phyloP scores from a whole-genome alignment of 2,888 invertebrate genomes.

The Clanis bilineata region DNA sequence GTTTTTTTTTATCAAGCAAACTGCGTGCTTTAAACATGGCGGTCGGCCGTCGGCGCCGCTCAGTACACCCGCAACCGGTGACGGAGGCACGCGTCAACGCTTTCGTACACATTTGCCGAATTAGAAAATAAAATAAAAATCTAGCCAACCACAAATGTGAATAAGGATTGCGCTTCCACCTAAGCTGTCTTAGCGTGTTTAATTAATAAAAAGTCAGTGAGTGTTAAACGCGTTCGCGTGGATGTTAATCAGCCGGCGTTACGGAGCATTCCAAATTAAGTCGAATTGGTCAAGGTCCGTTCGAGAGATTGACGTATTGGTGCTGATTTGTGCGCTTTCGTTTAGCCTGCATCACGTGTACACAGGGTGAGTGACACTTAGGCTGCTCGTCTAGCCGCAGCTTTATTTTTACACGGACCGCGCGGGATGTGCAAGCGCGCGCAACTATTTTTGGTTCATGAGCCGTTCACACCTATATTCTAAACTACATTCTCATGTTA shows the following conservation, averaged over 20 bases:
- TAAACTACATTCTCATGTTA: slow-evolving; percentile 69
- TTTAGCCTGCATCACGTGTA: slow-evolving; percentile 46
- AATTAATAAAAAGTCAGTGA: slow-evolving; percentile 48
- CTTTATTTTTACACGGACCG: slow-evolving; percentile 70
- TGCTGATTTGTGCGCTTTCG: slow-evolving; percentile 51
- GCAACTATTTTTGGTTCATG: slow-evolving; percentile 73
- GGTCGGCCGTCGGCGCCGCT: slow-evolving; percentile 50
- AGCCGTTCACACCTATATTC: slow-evolving; percentile 62
- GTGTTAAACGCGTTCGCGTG: slow-evolving; percentile 51
- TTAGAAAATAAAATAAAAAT: slow-evolving; percentile 36
- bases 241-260: slow-evolving; percentile 60
- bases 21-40: slow-evolving; percentile 74
- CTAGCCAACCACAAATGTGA: slow-evolving; percentile 36
- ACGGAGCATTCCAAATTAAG: slow-evolving; percentile 51
- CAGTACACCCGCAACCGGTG: slow-evolving; percentile 69
- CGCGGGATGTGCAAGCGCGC: slow-evolving; percentile 59
- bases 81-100: slow-evolving; percentile 58
- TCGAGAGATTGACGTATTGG: slow-evolving; percentile 56
- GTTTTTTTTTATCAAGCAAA: slow-evolving; percentile 58
- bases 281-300: slow-evolving; percentile 63
- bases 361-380: slow-evolving; percentile 73
- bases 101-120: slow-evolving; percentile 39
- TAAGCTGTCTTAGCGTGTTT: slow-evolving; percentile 34
- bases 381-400: slow-evolving; percentile 50
- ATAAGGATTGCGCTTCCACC: slow-evolving; percentile 30